A percentile compares a stretch with the other conserved stretches of the same genome.
phyloP scores from a whole-genome alignment of 1,140 invertebrate species.

The Zaprionus capensis region DNA sequence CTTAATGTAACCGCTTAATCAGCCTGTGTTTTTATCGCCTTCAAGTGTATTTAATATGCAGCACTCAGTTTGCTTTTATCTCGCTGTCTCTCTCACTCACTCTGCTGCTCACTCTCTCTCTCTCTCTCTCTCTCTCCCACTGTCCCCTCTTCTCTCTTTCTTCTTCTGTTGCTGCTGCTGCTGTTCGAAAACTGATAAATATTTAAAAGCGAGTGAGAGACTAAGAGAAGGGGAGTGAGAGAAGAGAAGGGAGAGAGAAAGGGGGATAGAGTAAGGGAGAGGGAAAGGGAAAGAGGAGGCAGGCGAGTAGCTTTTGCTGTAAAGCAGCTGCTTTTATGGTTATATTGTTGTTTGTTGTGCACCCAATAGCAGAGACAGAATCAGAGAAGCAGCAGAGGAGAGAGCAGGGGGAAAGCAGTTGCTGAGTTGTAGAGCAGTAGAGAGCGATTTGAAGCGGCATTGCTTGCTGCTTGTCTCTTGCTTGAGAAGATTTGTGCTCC shows the following conservation, averaged over 20 bases:
- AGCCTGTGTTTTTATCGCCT: slow-evolving; percentile 9
- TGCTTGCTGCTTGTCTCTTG: neutral
- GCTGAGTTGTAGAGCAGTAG: too few species aligned
- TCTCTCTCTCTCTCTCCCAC: neutral
- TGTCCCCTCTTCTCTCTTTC: neutral
- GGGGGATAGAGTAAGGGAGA: neutral
- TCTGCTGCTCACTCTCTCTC: neutral
- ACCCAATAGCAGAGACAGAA: slow-evolving; percentile 2
- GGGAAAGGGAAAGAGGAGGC: neutral
- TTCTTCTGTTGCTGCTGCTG: slow-evolving; percentile 13
- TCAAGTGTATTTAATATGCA: slow-evolving; percentile 18
- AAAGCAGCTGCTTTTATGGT: slow-evolving; percentile 46
- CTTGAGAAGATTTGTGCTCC: slow-evolving; percentile 25
- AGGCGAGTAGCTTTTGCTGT: slow-evolving; percentile 19
- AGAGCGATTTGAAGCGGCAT: slow-evolving; percentile 26
- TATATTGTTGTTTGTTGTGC: slow-evolving; percentile 29
- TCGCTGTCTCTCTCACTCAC: neutral
- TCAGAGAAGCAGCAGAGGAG: neutral
- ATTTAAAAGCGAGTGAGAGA: slow-evolving; percentile 53
- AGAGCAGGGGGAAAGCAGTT: neutral
- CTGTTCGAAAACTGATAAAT: slow-evolving; percentile 61
- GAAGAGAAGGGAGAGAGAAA: neutral
- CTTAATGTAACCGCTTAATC: slow-evolving; percentile 10
- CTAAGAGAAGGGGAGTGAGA: neutral
- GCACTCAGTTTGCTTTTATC: neutral